phyloP scores from a whole-genome alignment of 2,888 invertebrate species.

The Gastracanthus pulcherrimus region DNA sequence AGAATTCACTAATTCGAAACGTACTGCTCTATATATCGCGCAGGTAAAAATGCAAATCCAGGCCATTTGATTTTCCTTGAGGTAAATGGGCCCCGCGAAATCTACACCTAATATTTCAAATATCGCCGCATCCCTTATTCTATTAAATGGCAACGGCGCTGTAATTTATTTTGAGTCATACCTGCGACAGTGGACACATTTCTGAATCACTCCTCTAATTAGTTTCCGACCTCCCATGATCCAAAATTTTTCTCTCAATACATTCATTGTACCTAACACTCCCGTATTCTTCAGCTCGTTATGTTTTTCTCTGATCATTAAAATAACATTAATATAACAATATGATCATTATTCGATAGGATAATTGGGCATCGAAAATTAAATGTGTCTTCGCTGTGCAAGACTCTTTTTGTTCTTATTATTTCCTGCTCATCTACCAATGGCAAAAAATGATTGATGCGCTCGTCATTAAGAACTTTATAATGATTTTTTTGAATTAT shows the following conservation, averaged over 20 bases:
- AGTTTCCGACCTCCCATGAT: not conserved
- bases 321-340: not conserved
- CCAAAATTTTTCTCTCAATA: not conserved
- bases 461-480: no score
- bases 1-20: not conserved
- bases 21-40: not conserved
- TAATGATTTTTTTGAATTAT: not conserved
- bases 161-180: not conserved
- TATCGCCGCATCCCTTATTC: slow-evolving; percentile 32
- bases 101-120: no score
- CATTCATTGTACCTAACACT: not conserved
- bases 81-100: not conserved
- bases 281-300: not conserved
- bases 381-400: no score
- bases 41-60: slow-evolving; percentile 10
- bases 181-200: not conserved
- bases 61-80: not conserved
- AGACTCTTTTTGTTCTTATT: not conserved
- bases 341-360: not conserved
- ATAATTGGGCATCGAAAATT: no score
- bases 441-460: no score
- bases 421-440: not conserved
- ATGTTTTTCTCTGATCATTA: not conserved
- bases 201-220: not conserved
- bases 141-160: not conserved